Conservation (phyloP, 64 coral and sea anemone genomes). For the Montipora foliosa region DNA sequence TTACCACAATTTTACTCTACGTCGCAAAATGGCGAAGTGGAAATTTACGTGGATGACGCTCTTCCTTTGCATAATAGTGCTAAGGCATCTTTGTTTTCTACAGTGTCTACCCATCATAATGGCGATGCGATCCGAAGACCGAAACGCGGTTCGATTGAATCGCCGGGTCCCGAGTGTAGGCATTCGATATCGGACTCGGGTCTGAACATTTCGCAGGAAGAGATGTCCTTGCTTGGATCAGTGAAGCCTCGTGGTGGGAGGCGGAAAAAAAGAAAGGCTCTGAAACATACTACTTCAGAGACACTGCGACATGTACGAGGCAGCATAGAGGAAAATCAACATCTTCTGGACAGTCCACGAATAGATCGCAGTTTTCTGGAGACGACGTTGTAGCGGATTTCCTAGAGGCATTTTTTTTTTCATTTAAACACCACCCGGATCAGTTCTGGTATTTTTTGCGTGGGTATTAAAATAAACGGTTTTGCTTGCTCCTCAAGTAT, state of each 20-base stretch:
- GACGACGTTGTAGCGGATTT: constrained; percentile 14
- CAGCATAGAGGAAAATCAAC: neutral
- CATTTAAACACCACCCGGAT: neutral
- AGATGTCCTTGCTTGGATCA: constrained; percentile 24
- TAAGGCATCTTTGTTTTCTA: neutral
- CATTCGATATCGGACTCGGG: constrained; percentile 36
- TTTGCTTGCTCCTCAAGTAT: no score
- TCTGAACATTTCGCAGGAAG: constrained; percentile 44
- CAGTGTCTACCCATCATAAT: neutral
- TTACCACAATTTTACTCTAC: neutral
- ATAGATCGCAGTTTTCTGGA: constrained; percentile 24
- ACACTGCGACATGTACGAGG: neutral
- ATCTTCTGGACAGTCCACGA: neutral
- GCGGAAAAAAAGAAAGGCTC: constrained; percentile 11
- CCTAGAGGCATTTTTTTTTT: neutral
- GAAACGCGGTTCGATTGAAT: constrained; percentile 7
- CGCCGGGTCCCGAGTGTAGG: constrained; percentile 19
- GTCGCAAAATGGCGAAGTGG: neutral
- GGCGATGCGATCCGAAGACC: constrained; percentile 6
- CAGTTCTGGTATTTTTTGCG: neutral
- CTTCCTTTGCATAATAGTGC: neutral
- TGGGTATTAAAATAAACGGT: neutral
- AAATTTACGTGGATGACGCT: neutral
- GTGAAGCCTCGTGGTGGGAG: constrained; percentile 30
- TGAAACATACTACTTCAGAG: constrained; percentile 28